Evolutionary conservation across 2,888 invertebrate genomes (phyloP).

Genomic region (Harpalus rufipes): DNA sequence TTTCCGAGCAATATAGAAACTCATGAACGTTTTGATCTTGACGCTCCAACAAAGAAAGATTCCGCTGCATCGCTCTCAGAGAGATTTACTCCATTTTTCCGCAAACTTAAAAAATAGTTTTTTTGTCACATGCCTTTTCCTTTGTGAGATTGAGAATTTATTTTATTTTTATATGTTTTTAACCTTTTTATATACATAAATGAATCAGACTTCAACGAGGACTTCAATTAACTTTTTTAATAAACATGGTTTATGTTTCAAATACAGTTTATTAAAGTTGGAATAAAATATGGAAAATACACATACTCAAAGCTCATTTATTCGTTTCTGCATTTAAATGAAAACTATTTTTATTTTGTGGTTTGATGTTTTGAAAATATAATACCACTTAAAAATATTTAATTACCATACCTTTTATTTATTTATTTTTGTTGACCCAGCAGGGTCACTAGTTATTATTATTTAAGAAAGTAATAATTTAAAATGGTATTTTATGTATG

Average conservation of each 20-base stretch:
- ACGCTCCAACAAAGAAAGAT: not conserved
- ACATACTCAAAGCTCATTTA: not conserved
- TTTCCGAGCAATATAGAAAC: conserved; percentile 12
- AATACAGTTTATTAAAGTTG: not conserved
- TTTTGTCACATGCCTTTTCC: not conserved
- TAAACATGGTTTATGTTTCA: not conserved
- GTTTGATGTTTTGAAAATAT: too few relatives aligned
- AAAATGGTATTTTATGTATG: too few relatives aligned
- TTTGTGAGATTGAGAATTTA: not conserved
- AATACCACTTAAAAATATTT: too few relatives aligned
- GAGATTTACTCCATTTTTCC: not conserved
- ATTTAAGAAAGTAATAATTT: too few relatives aligned
- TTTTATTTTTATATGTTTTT: not conserved
- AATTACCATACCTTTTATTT: too few relatives aligned
- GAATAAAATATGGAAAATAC: not conserved
- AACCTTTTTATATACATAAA: not conserved
- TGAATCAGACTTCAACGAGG: not conserved
- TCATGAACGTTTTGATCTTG: conserved; percentile 29
- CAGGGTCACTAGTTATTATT: too few relatives aligned
- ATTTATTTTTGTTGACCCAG: too few relatives aligned
- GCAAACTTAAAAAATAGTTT: not conserved
- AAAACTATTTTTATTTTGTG: too few relatives aligned
- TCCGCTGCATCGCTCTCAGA: not conserved
- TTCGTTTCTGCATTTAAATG: not conserved
- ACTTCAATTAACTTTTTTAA: conserved; percentile 4